Evolutionary conservation across 1,140 invertebrate species (phyloP).

Genomic region (Diabrotica undecimpunctata): DNA sequence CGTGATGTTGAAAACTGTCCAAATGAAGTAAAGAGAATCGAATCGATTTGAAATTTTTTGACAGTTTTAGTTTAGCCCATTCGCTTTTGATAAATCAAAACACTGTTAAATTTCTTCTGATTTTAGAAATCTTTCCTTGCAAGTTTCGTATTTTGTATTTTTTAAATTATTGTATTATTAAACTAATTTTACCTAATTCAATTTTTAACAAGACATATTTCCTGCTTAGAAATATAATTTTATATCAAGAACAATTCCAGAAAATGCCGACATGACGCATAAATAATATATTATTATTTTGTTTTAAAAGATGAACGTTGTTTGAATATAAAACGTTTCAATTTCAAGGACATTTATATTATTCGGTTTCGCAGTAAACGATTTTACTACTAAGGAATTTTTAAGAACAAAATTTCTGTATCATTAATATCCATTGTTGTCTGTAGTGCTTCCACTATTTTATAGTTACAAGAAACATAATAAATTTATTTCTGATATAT

Average conservation of each 20-base stretch:
- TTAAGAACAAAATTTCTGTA: neutral
- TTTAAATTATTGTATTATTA: too few species aligned
- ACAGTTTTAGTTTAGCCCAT: too few species aligned
- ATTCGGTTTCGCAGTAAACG: neutral
- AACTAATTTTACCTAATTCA: neutral
- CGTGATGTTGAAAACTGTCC: too few species aligned
- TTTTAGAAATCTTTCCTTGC: too few species aligned
- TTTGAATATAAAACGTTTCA: conserved; percentile 12
- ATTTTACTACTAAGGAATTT: neutral
- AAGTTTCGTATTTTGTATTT: too few species aligned
- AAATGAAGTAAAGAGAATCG: too few species aligned
- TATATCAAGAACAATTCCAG: neutral
- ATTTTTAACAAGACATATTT: neutral
- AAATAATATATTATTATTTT: conserved; percentile 14
- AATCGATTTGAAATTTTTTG: too few species aligned
- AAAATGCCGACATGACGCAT: conserved; percentile 1
- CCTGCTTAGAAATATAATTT: neutral
- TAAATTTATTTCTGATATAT: too few species aligned
- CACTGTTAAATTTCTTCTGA: too few species aligned
- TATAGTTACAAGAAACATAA: neutral
- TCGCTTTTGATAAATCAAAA: too few species aligned
- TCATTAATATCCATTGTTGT: conserved; percentile 10
- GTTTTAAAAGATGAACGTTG: conserved; percentile 10
- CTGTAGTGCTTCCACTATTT: conserved; percentile 2
- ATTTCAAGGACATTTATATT: conserved; percentile 10